A percentile compares a stretch with the other conserved stretches of the same genome.
Evolutionary conservation across 2,797 vertebrate species (phyloP).

Genomic region (Hapalemur alaotrensis): DNA sequence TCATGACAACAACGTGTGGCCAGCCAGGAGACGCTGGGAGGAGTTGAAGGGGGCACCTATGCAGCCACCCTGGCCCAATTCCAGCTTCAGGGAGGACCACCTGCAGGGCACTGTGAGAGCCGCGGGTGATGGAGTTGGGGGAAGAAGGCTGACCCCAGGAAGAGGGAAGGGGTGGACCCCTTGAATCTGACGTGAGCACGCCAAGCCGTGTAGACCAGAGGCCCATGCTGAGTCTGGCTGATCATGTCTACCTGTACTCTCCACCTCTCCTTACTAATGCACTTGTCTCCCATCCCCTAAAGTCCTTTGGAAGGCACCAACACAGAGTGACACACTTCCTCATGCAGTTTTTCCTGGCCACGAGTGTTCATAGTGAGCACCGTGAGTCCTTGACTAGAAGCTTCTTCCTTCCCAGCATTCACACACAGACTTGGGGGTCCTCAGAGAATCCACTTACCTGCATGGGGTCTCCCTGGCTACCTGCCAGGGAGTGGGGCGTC

Average conservation of each 20-base stretch:
- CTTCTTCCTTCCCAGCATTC: background rate
- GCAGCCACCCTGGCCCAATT: too few species aligned
- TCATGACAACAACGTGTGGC: accelerated
- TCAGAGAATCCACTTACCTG: accelerated
- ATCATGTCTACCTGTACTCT: accelerated
- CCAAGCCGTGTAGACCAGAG: background rate
- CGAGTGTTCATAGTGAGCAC: background rate
- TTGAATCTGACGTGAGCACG: accelerated
- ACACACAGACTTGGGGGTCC: background rate
- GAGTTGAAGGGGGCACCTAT: accelerated
- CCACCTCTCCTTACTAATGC: accelerated
- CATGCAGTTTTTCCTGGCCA: background rate
- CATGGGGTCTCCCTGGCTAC: accelerated
- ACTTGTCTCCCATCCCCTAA: accelerated
- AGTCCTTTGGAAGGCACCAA: background rate
- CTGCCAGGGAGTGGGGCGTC: background rate
- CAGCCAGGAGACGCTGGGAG: accelerated
- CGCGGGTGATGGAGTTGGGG: accelerated
- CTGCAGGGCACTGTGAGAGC: background rate
- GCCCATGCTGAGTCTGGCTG: accelerated
- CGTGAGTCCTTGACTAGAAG: background rate
- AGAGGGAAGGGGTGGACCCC: background rate
- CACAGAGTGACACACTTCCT: background rate
- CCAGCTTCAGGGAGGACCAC: background rate
- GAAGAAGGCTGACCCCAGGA: background rate